These are phyloP conservation scores for Nemopilema nomurai DNA, from an alignment of 30 jellyfish, hydroid and myxozoan genomes.

Conservation along the genomic window DNA sequence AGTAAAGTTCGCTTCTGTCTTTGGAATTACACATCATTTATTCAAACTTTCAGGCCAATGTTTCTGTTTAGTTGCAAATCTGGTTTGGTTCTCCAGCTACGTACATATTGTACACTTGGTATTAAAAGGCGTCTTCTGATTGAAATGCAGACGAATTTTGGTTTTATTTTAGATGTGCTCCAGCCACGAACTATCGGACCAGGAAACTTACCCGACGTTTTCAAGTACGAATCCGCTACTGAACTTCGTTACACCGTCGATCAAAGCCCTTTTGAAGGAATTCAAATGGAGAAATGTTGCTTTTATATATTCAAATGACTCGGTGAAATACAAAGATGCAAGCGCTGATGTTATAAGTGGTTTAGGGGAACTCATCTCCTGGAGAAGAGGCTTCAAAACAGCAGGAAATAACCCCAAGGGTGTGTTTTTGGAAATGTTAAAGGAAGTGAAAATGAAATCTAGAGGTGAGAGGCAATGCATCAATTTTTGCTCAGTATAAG, in stretches of 20 bases:
- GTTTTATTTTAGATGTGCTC: slow-evolving; percentile 60
- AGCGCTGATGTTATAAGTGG: slow-evolving; percentile 24
- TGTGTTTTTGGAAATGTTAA: slow-evolving; percentile 28
- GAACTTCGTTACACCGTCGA: slow-evolving; percentile 42
- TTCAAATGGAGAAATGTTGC: slow-evolving; percentile 71
- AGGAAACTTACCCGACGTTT: slow-evolving; percentile 57
- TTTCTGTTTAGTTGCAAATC: too few relatives aligned
- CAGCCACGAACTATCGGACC: slow-evolving; percentile 58
- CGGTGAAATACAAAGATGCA: slow-evolving; percentile 43
- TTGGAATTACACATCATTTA: too few relatives aligned
- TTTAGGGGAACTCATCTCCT: slow-evolving; percentile 26
- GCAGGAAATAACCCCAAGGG: background rate
- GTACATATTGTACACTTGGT: too few relatives aligned
- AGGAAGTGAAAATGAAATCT: slow-evolving; percentile 56
- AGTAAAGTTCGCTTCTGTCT: too few relatives aligned
- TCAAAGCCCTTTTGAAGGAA: slow-evolving; percentile 28
- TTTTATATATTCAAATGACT: slow-evolving; percentile 46
- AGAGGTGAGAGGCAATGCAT: slow-evolving; percentile 49
- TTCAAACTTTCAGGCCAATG: too few relatives aligned
- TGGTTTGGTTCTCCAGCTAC: too few relatives aligned
- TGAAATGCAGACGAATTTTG: background rate
- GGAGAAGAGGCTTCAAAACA: slow-evolving; percentile 19
- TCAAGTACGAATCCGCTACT: slow-evolving; percentile 58
- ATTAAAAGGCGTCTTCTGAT: too few relatives aligned
- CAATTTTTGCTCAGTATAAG: background rate